phyloP scores from a whole-genome alignment of 1,140 invertebrate species.

The Dreissena rostriformis region DNA sequence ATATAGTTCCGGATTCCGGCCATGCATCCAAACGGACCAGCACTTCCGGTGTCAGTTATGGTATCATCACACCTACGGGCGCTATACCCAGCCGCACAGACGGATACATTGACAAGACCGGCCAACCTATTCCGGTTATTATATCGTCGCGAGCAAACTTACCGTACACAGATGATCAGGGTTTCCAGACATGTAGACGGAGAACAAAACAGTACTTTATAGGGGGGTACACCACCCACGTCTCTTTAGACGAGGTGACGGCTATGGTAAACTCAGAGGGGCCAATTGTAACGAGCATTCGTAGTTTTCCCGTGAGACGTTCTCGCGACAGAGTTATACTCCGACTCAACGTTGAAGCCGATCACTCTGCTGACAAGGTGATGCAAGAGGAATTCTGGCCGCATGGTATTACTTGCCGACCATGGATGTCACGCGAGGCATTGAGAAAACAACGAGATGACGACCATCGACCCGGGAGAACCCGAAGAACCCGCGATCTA shows the following conservation, averaged over 20 bases:
- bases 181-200: neutral
- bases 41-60: too few species aligned
- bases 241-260: neutral
- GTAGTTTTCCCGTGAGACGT: neutral
- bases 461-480: neutral
- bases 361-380: neutral
- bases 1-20: too few species aligned
- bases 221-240: neutral
- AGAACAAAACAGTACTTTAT: neutral
- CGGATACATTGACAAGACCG: neutral
- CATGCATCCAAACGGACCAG: too few species aligned
- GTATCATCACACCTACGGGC: too few species aligned
- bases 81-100: too few species aligned
- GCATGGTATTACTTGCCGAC: neutral
- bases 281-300: neutral
- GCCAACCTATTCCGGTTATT: slow-evolving; percentile 9
- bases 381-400: neutral
- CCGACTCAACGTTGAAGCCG: neutral
- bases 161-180: neutral
- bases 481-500: neutral
- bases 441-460: neutral
- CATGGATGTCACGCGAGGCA: slow-evolving; percentile 3
- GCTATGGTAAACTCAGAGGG: neutral
- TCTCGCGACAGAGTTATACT: neutral
- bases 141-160: neutral